Percentiles rank a stretch among this genome's conserved stretches.
Conservation (phyloP, 1,140 invertebrate species). For the Ceratina japonica region DNA sequence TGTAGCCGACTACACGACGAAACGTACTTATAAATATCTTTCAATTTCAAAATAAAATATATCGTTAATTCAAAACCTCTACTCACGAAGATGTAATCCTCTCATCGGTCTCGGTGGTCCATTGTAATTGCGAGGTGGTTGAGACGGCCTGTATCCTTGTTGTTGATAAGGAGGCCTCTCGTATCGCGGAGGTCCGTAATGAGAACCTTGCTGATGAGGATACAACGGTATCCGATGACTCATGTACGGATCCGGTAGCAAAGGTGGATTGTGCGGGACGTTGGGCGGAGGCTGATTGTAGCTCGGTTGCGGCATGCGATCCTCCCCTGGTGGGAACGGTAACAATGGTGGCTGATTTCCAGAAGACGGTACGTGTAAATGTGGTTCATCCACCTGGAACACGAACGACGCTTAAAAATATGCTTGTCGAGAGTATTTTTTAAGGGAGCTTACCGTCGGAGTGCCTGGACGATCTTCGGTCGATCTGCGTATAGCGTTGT, state of each 20-base stretch:
- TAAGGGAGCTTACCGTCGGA: constrained; percentile 82
- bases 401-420: background rate
- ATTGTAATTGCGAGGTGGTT: constrained; percentile 73
- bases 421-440: background rate
- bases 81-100: constrained; percentile 76
- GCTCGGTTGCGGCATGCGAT: constrained; percentile 70
- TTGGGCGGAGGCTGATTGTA: constrained; percentile 76
- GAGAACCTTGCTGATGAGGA: constrained; percentile 75
- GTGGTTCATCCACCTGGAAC: constrained; percentile 76
- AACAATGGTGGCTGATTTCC: constrained; percentile 71
- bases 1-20: constrained; percentile 70
- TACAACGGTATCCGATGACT: constrained; percentile 76
- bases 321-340: constrained; percentile 77
- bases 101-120: constrained; percentile 75
- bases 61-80: constrained; percentile 10
- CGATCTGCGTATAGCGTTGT: constrained; percentile 72
- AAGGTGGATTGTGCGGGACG: constrained; percentile 71
- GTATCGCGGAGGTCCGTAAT: constrained; percentile 76
- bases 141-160: constrained; percentile 69
- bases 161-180: constrained; percentile 74
- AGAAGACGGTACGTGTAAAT: constrained; percentile 69
- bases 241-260: constrained; percentile 76
- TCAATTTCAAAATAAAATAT: background rate
- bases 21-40: background rate
- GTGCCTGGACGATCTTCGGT: constrained; percentile 85